Conservation (phyloP, 2,888 invertebrate species). For the Bombyx huttoni region DNA sequence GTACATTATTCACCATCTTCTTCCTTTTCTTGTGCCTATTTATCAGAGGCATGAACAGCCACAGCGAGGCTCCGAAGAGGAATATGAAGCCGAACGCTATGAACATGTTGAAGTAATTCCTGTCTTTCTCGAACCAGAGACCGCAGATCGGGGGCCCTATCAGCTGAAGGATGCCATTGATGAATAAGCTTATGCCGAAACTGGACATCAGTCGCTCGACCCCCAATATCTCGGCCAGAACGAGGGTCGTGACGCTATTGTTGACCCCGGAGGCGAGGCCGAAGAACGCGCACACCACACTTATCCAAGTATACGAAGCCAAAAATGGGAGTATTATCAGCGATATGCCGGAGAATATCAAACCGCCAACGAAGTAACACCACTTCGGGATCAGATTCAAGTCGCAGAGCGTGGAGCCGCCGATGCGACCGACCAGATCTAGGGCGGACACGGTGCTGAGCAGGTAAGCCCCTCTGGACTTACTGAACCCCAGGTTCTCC, state of each 20-base stretch:
- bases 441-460: conserved; percentile 86
- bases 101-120: conserved; percentile 80
- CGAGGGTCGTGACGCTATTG: conserved; percentile 87
- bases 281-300: conserved; percentile 81
- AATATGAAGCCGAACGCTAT: conserved; percentile 82
- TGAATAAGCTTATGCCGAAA: conserved; percentile 88
- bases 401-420: conserved; percentile 88
- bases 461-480: conserved; percentile 78
- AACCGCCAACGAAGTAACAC: conserved; percentile 85
- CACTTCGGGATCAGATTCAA: conserved; percentile 83
- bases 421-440: conserved; percentile 86
- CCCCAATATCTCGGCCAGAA: conserved; percentile 91
- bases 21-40: conserved; percentile 45
- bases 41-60: conserved; percentile 84
- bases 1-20: conserved; percentile 4
- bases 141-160: conserved; percentile 88
- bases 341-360: conserved; percentile 83
- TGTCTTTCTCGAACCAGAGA: conserved; percentile 75
- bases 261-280: conserved; percentile 88
- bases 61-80: conserved; percentile 79
- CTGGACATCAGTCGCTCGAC: conserved; percentile 86
- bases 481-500: conserved; percentile 78
- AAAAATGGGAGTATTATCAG: conserved; percentile 80
- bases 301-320: conserved; percentile 73
- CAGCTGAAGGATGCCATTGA: conserved; percentile 86